These are phyloP conservation scores for Gnatocerus cornutus DNA, from an alignment of 2,888 invertebrate genomes.

Conservation along the genomic window DNA sequence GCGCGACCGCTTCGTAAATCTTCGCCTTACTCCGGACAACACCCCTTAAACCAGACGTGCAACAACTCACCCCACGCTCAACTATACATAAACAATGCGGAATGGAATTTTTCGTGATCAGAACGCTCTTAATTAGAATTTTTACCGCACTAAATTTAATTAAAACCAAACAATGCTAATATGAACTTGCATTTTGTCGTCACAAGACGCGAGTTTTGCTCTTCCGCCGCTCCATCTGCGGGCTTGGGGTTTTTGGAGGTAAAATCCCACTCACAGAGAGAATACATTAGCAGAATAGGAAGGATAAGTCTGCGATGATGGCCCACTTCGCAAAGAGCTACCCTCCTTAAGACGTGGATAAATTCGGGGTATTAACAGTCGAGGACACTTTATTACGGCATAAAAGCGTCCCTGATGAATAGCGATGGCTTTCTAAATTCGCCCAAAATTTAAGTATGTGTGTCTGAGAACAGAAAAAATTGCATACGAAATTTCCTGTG, in stretches of 20 bases:
- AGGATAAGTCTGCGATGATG: conserved; percentile 68
- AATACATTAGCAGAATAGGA: conserved; percentile 69
- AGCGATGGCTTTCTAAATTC: conserved; percentile 25
- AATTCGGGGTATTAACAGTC: conserved; percentile 63
- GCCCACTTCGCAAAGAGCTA: conserved; percentile 63
- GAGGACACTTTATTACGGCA: conserved; percentile 49
- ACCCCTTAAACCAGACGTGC: conserved; percentile 6
- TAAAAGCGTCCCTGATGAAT: conserved; percentile 45
- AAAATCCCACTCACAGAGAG: conserved; percentile 66
- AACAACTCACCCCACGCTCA: conserved; percentile 16
- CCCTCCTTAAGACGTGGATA: conserved; percentile 67
- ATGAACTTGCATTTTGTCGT: too few relatives aligned
- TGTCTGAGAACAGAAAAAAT: conserved; percentile 21
- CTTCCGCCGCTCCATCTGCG: conserved; percentile 5
- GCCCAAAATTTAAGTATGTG: conserved; percentile 4
- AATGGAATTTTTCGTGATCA: background rate
- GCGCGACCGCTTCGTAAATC: conserved; percentile 50
- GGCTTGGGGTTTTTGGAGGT: conserved; percentile 55
- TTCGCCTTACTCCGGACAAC: conserved; percentile 33
- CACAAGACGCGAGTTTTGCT: conserved; percentile 15
- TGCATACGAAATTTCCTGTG: conserved; percentile 8
- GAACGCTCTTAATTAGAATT: conserved; percentile 2
- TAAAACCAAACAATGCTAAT: too few relatives aligned
- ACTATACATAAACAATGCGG: conserved; percentile 4
- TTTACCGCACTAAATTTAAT: background rate